Evolutionary conservation across 2,113 vertebrate genomes (phyloP).

Genomic region (Oriolus oriolus): DNA sequence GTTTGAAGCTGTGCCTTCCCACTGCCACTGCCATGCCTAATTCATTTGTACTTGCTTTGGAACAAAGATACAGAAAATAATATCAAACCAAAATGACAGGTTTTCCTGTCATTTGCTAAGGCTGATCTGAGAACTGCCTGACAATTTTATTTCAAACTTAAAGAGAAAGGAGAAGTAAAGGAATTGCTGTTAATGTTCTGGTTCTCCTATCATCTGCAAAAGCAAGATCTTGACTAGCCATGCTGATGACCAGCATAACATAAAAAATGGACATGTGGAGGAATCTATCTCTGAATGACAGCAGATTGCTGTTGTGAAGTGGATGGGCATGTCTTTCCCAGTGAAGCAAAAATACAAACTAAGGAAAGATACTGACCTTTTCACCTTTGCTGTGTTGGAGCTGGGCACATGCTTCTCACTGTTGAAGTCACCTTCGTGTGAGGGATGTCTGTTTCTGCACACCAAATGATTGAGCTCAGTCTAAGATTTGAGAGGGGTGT

Average conservation of each 20-base stretch:
- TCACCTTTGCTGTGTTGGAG: background rate
- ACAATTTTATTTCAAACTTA: background rate
- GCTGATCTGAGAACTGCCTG: background rate
- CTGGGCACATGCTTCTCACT: background rate
- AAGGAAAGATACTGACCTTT: background rate
- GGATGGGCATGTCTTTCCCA: rapidly evolving
- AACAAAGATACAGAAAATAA: background rate
- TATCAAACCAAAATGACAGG: background rate
- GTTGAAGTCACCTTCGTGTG: background rate
- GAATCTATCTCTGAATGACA: background rate
- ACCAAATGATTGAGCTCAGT: background rate
- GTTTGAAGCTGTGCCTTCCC: background rate
- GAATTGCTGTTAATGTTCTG: background rate
- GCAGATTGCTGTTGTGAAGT: background rate
- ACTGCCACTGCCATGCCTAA: background rate
- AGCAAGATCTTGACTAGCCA: background rate
- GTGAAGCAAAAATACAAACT: background rate
- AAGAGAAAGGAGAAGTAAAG: background rate
- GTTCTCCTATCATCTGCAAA: background rate
- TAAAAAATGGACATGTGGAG: background rate
- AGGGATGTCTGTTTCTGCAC: background rate
- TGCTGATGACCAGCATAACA: background rate
- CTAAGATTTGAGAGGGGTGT: background rate
- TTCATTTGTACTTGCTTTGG: background rate
- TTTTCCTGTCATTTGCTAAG: background rate